Evolutionary conservation across 1,140 invertebrate genomes (phyloP).

Genomic region (Eupristina koningsbergeri): DNA sequence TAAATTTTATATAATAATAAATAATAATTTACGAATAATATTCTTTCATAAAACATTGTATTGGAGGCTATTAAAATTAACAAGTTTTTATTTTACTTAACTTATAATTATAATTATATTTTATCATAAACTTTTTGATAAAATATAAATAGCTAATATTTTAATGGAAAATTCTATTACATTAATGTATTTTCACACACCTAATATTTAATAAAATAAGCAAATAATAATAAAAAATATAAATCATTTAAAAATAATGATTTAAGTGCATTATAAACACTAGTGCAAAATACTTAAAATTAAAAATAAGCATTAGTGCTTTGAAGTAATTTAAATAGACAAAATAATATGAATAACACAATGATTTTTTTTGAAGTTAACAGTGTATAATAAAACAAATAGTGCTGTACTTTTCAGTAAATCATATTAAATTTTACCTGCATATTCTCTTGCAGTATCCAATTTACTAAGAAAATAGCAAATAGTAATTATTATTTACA

Average conservation of each 20-base stretch:
- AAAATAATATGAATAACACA: neutral
- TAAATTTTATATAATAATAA: no score
- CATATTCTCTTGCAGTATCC: constrained; percentile 63
- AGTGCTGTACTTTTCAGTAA: constrained; percentile 28
- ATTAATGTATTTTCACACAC: neutral
- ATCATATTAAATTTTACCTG: constrained; percentile 62
- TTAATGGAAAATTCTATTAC: no score
- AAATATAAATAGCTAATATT: no score
- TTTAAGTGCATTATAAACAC: constrained; percentile 18
- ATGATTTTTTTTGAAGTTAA: neutral
- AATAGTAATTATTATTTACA: constrained; percentile 49
- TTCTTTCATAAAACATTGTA: no score
- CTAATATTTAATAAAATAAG: neutral
- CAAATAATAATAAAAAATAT: constrained; percentile 8
- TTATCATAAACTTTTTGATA: no score
- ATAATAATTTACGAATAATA: no score
- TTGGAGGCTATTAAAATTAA: no score
- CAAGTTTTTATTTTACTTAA: no score
- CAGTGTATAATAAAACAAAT: no score
- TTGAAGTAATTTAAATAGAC: neutral
- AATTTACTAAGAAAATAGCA: constrained; percentile 63
- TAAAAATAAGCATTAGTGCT: constrained; percentile 39
- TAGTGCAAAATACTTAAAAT: constrained; percentile 26
- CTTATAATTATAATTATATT: no score
- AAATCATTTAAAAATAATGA: constrained; percentile 31